Base-by-base conservation (phyloP, 2,888 invertebrate genomes). In the Caenorhabditis sinica region DNA sequence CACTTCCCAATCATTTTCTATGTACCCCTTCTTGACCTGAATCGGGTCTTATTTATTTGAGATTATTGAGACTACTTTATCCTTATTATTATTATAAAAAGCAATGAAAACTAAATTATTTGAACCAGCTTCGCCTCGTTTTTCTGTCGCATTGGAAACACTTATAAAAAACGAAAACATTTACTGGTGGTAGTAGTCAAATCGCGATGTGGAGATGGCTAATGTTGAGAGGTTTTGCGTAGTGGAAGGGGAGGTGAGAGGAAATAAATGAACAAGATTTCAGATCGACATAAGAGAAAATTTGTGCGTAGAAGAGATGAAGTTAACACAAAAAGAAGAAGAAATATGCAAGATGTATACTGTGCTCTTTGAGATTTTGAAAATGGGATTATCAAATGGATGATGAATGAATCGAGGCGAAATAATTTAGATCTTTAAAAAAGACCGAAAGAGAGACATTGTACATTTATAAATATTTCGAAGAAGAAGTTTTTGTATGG, bases 41-140 rank as follows among this genome's bases (percentile, higher is more conserved):
- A 72, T 79, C 79, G 79, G 73, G 74, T 66, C 81, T 51, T 58
- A 73, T 81, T 74, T 81, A 74, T 81, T n/a, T 63, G 40, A 60
- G 25, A 49, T 74, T n/a, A n/a, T n/a, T n/a, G n/a, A n/a, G n/a
- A n/a, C n/a, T n/a, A n/a, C n/a, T n/a, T 66, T 40, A 3, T 43
- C 20, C 13, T 28, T 56, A 11, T 28, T 53, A 25, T 71, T 23
- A 45, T 65, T 65, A 65, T 71, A 30, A 65, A 65, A 68, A 33
- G 33, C 17, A 71, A 77, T 79, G 61, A 71, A 77, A 40, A 15
- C 51, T 63, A 77, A 77, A 49, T 77, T 77, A 77, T 77, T 71
- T 36, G 15, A 17, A n/a, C 15, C 28, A 40, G 25, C 17, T 56
- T 17, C 28, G 11, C 25, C n/a, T n/a, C n/a, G 3, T 15, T 28